Base-by-base conservation (phyloP, 2,797 vertebrate genomes). In the Trachops cirrhosus region DNA sequence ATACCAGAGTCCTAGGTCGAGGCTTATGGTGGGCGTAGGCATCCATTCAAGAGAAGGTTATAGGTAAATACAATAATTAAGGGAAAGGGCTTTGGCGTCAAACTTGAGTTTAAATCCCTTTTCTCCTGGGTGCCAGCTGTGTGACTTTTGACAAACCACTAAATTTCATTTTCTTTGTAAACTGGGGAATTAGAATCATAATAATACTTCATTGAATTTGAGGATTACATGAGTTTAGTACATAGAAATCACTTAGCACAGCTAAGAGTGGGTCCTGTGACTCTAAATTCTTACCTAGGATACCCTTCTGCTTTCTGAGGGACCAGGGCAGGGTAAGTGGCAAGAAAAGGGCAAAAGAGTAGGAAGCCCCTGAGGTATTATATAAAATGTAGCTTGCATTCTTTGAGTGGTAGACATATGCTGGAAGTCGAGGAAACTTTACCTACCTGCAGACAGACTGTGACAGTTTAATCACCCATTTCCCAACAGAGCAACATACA, bases 381-480 rank as follows among this genome's bases (percentile, higher is more conserved):
- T 67, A 52, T 59, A 62, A 59, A 84, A 48, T 54, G 19, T 44
- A 54, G 59, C 41, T 54, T 64, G 18, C 2, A 1, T 68, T 73
- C 32, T 89, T 80, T 62, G 79, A 86, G 29, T 75, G 48, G 75
- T 68, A 93, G 48, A 12, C 26, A 41, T 57, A 29, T 32, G 9
- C 34, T 92, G 78, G 54, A 89, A 73, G 64, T 74, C 78, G 68
- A 92, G 75, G 78, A 62, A 77, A 62, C 50, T 78, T 78, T 14
- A 32, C 59, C 6, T 83, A 77, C 64, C 50, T 85, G 57, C 26
- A 91, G 57, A 54, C 52, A 92, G 44, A 94, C 29, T 68, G 71
- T 87, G 64, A 95, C 41, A 71, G n/a, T 96, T 79, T 64, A 93
- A 86, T 93, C 52, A 78, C n/a, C 41, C 57, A 19, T 95, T 70